Conservation (phyloP, 2,888 invertebrate species). For the Caenorhabditis virilis region DNA sequence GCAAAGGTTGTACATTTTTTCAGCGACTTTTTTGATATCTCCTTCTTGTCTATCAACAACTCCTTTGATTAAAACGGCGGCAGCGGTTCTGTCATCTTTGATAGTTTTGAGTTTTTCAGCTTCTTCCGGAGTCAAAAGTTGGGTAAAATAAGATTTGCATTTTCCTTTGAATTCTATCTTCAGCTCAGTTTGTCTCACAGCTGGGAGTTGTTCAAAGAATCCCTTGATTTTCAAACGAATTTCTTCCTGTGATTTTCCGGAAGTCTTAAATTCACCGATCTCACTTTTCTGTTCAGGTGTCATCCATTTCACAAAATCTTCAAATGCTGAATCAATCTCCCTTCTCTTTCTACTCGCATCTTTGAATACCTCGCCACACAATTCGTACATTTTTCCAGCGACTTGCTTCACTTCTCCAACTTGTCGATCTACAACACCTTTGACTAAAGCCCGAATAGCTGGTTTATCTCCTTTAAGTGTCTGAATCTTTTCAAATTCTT, state of each 20-base stretch:
- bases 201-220: slow-evolving; percentile 44
- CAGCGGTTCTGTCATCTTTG: slow-evolving; percentile 16
- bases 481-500: slow-evolving; percentile 33
- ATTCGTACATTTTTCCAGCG: slow-evolving; percentile 30
- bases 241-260: slow-evolving; percentile 43
- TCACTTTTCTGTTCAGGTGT: slow-evolving; percentile 32
- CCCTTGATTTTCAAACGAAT: slow-evolving; percentile 48
- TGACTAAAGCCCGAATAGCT: slow-evolving; percentile 25
- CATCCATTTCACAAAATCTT: slow-evolving; percentile 26
- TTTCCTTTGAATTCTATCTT: slow-evolving; percentile 44
- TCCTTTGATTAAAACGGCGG: slow-evolving; percentile 17
- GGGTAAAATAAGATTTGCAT: slow-evolving; percentile 40
- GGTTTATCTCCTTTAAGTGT: slow-evolving; percentile 17
- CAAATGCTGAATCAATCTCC: slow-evolving; percentile 13
- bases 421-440: slow-evolving; percentile 37
- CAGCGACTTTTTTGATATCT: slow-evolving; percentile 30
- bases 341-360: slow-evolving; percentile 12
- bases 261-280: slow-evolving; percentile 25
- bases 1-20: slow-evolving; percentile 36
- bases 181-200: slow-evolving; percentile 22
- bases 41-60: slow-evolving; percentile 35
- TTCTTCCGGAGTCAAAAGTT: slow-evolving; percentile 31
- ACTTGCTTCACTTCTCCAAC: slow-evolving; percentile 21
- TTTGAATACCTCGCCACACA: slow-evolving; percentile 25
- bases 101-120: slow-evolving; percentile 22